Evolutionary conservation across 1,140 invertebrate genomes (phyloP), one percentile per base, ranked within the genome.

Genomic region (Drosophila triauraria): DNA sequence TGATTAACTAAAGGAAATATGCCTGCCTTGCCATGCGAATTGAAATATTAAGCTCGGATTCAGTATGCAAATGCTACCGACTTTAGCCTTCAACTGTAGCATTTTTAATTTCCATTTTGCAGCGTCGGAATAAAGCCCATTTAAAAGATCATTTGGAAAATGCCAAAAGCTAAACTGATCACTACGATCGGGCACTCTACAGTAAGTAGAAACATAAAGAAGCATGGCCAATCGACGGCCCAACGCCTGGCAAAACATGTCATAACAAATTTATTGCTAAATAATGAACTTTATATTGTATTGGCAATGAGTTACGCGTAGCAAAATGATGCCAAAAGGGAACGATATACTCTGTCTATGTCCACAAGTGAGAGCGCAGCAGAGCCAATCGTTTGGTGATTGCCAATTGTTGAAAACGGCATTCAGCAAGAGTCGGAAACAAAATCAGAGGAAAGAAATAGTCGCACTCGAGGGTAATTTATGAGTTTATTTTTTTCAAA

Each of bases 241-340:
- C 53, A 82, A 82, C 78, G 78, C 78, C 79, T 77, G 60, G 56
- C 48, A 70, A 69, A 65, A 80, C 44, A 77, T 72, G 83, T 80
- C 63, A 82, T 53, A 83, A 86, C 80, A 83, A 83, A 87, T 87
- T 88, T 78, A 87, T 88, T 64, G 83, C 81, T 74, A 80, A 68
- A 87, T 87, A 87, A 87, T 87, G 84, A 87, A 88, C 84, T 84
- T 80, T 64, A 70, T 87, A 88, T 87, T 87, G 83, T 40, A 56
- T 88, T 81, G 48, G 46, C 54, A 80, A 56, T 87, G 80, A 72
- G 76, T 80, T 83, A 79, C 63, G 68, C 77, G 71, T 77, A 56
- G 61, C 62, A 75, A 80, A 84, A 80, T 77, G 65, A 48, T 46
- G 38, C 46, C 32, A 35, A 62, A 83, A 84, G 68, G 17, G 65